Evolutionary conservation across 2,797 vertebrate genomes (phyloP).

Genomic region (Passerculus sandwichensis): DNA sequence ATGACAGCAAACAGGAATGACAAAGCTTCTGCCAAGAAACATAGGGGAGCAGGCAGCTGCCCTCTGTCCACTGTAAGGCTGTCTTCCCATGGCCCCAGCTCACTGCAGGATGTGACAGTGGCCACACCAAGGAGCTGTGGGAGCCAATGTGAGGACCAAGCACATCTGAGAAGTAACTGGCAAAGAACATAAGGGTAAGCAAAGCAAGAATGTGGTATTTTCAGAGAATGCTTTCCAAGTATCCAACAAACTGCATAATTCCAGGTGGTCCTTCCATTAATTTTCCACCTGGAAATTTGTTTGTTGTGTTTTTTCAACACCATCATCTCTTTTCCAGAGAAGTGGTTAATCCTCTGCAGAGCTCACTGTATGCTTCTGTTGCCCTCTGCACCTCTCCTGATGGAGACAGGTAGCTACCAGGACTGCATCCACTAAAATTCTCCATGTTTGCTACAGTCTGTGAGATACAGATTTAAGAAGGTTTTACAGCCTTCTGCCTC

Average conservation of each 20-base stretch:
- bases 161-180: background rate
- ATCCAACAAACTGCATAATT: background rate
- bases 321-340: background rate
- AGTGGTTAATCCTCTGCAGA: background rate
- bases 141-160: rapidly evolving
- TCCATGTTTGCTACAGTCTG: background rate
- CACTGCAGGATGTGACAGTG: background rate
- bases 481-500: background rate
- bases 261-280: background rate
- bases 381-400: background rate
- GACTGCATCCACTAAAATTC: background rate
- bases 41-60: rapidly evolving
- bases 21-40: background rate
- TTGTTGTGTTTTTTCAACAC: background rate
- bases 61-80: background rate
- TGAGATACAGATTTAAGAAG: background rate
- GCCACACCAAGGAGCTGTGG: background rate
- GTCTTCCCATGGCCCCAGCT: background rate
- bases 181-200: background rate
- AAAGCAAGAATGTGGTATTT: background rate
- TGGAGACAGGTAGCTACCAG: background rate
- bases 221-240: background rate
- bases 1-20: background rate
- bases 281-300: background rate
- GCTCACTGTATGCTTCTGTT: background rate